These are phyloP conservation scores for Calameuta filiformis DNA, from an alignment of 2,888 invertebrate species.

Conservation along the genomic window DNA sequence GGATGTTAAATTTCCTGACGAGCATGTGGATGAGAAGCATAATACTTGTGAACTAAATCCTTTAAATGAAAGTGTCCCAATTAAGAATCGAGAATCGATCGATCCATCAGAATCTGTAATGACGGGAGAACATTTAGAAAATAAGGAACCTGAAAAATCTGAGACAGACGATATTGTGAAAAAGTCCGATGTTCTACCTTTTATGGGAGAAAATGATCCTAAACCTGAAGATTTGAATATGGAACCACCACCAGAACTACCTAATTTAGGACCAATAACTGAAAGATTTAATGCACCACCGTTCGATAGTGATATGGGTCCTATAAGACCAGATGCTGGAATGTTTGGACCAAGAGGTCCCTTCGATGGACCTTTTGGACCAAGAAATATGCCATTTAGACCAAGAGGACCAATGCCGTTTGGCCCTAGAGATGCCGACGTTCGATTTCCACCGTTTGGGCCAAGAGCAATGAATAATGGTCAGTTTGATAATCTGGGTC, in stretches of 20 bases:
- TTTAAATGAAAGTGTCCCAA: not conserved
- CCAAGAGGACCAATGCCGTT: conserved; percentile 28
- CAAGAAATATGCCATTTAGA: conserved; percentile 27
- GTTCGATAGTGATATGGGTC: conserved; percentile 14
- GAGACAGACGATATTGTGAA: conserved; percentile 19
- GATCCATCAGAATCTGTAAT: not conserved
- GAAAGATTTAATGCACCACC: conserved; percentile 4
- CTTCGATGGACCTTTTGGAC: conserved; percentile 24
- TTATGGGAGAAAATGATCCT: conserved; percentile 60
- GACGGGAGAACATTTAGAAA: not conserved
- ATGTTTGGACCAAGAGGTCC: conserved; percentile 19
- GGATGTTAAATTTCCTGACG: conserved; percentile 28
- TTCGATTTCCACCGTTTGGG: conserved; percentile 25
- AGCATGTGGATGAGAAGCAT: conserved; percentile 19
- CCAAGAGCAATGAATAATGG: conserved; percentile 14
- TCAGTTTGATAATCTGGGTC: conserved; percentile 2
- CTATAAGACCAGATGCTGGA: conserved; percentile 10
- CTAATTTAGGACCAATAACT: conserved; percentile 51
- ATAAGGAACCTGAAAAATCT: conserved; percentile 7
- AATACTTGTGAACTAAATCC: not conserved
- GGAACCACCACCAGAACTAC: conserved; percentile 59
- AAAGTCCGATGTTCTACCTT: conserved; percentile 51
- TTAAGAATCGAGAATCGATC: not conserved
- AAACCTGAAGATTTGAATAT: conserved; percentile 59
- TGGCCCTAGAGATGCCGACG: conserved; percentile 28